phyloP scores from a whole-genome alignment of 1,140 invertebrate species.

The Steinernema khuongi region DNA sequence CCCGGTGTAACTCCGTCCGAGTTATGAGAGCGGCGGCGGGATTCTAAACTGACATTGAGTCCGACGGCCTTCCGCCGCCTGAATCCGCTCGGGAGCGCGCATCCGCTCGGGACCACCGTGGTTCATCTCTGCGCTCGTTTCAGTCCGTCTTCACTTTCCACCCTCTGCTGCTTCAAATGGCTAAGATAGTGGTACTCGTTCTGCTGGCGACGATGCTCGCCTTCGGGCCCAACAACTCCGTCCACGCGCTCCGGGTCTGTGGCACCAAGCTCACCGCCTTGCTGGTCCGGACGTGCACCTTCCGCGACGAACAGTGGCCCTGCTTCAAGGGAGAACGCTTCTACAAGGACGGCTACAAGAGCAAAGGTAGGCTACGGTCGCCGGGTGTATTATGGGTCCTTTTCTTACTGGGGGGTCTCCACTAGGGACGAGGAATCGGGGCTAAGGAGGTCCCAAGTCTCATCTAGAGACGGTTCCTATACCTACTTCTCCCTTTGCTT shows the following conservation, averaged over 20 bases:
- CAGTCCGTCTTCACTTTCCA: background rate
- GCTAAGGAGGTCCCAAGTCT: no score
- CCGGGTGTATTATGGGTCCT: no score
- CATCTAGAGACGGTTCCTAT: no score
- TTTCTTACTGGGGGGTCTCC: no score
- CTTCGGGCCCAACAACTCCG: background rate
- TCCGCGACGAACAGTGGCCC: background rate
- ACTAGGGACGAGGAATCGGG: no score
- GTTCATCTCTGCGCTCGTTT: background rate
- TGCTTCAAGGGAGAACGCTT: background rate
- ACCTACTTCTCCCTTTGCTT: no score
- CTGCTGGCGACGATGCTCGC: background rate
- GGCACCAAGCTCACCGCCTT: background rate
- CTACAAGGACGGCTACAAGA: background rate
- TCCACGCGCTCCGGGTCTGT: background rate
- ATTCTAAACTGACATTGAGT: constrained; percentile 2
- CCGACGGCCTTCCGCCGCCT: background rate
- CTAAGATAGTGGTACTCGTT: background rate
- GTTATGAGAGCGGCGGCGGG: constrained; percentile 6
- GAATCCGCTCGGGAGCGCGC: background rate
- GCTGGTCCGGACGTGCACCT: background rate
- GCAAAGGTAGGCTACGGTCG: no score
- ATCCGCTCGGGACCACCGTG: background rate
- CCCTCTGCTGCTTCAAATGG: background rate
- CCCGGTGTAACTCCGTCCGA: background rate